Base-by-base conservation (phyloP, 2,113 vertebrate genomes). In the Guaruba guarouba region DNA sequence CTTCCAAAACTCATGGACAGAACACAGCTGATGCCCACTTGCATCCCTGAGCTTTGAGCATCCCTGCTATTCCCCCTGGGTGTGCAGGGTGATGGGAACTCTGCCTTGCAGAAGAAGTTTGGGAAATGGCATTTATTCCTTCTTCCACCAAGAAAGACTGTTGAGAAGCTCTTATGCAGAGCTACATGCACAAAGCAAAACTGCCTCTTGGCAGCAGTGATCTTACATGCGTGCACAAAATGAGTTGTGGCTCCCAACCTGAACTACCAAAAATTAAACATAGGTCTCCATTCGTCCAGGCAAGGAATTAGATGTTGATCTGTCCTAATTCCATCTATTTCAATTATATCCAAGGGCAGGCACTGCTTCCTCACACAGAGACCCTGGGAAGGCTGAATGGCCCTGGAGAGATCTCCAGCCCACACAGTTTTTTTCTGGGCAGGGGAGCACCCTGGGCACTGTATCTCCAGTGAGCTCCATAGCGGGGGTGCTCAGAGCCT, bases 251-350 rank as follows among this genome's bases (percentile, higher is more conserved):
- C 84, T 92, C 96, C 95, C 89, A 62, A 92, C 64, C 92, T 31
- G 57, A 93, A 77, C 94, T 62, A 97, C 67, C 93, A 51, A 79
- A 95, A 93, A 96, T 88, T 59, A 86, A 97, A 91, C 96, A 96
- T 68, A 88, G 93, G 91, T 93, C 95, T 94, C 91, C 89, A 83
- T 43, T 95, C 92, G 95, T 18, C 67, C 90, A 94, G 70, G 93
- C 31, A 66, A 94, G 91, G 93, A 88, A 92, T 91, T 61, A 67
- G 81, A 82, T 2, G 23, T 68, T 86, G 82, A 80, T 69, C 51
- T 8, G 2, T 73, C 62, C 82, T 33, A 71, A 91, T 85, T 94
- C 86, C 75, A 86, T 85, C 88, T 78, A 75, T 79, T 95, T 93
- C 86, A 76, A 86, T 76, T 86, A 74, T 2, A 88, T 92, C 48